Evolutionary conservation across 2,888 invertebrate genomes (phyloP), one percentile per base, ranked within the genome.

Genomic region (Cecidostiba fungosa): DNA sequence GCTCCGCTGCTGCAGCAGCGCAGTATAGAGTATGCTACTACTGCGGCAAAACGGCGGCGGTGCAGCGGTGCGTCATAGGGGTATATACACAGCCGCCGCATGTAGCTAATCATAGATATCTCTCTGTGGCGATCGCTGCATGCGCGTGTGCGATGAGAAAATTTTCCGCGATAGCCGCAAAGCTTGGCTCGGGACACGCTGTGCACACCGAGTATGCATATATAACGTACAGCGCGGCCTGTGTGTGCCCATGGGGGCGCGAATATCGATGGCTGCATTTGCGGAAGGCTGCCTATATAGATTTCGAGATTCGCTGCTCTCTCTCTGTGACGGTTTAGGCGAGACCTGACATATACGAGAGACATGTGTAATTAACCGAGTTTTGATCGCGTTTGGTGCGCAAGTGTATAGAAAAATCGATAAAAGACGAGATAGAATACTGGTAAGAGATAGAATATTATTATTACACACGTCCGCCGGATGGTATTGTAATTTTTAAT

Each of bases 51-150:
- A 43, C 26, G 32, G 4, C 72, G 39, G 54, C 16, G n/a, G 19
- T 16, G 66, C 66, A 26, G 26, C 43, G n/a, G 54, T 50, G 39
- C 73, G 50, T 77, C 77, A 76, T 70, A 66, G 36, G 62, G 39
- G 72, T 39, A 59, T 77, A 77, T 43, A 62, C 39, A 54, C 26
- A 14, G 72, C 62, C 66, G 72, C 72, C 36, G 69, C 32, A 81
- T 77, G 32, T 70, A 74, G 88, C 87, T 89, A 89, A 90, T 89
- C 89, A 89, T 87, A 85, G 87, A 88, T 88, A 89, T 89, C 88
- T 85, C 82, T 84, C 76, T 78, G 86, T 82, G 69, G 78, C 87
- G 87, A 89, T 89, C 87, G 29, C n/a, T 66, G 14, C 14, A n/a
- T n/a, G 54, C 54, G 1, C 54, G 23, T 23, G 23, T 88, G 80